Evolutionary conservation across 2,113 vertebrate genomes (phyloP).

Genomic region (Tauraco erythrolophus): DNA sequence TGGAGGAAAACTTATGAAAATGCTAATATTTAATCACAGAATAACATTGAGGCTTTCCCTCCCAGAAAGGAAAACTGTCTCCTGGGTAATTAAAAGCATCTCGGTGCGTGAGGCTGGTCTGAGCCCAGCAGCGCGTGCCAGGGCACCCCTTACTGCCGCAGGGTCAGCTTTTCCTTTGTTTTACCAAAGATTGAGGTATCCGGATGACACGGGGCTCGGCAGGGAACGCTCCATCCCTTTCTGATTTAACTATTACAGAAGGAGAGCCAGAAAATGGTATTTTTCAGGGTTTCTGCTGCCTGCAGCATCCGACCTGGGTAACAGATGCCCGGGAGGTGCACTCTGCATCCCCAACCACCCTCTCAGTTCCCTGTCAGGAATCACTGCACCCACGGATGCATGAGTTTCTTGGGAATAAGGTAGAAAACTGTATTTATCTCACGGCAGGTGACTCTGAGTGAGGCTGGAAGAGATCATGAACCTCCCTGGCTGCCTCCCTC

Average conservation of each 20-base stretch:
- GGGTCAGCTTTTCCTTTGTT: not conserved
- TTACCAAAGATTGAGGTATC: not conserved
- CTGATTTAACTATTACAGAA: fast-evolving
- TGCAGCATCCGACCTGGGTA: not conserved
- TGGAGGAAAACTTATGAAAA: not conserved
- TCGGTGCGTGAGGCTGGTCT: fast-evolving
- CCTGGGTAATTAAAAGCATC: not conserved
- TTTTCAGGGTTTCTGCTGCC: not conserved
- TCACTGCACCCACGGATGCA: not conserved
- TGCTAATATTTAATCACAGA: not conserved
- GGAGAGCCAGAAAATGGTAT: not conserved
- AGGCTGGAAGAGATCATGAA: not conserved
- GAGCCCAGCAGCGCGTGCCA: not conserved
- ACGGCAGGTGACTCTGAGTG: fast-evolving
- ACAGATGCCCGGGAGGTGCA: too few species aligned
- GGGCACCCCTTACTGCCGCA: fast-evolving
- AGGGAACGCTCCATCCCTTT: not conserved
- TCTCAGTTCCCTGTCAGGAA: not conserved
- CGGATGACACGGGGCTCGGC: too few species aligned
- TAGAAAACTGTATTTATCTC: not conserved
- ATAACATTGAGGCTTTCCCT: not conserved
- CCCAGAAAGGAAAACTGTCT: not conserved
- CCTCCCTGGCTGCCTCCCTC: not conserved
- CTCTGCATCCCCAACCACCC: not conserved
- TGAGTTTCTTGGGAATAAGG: fast-evolving